Evolutionary conservation across 2,888 invertebrate genomes (phyloP).

Genomic region (Zaprionus obscuricornis): DNA sequence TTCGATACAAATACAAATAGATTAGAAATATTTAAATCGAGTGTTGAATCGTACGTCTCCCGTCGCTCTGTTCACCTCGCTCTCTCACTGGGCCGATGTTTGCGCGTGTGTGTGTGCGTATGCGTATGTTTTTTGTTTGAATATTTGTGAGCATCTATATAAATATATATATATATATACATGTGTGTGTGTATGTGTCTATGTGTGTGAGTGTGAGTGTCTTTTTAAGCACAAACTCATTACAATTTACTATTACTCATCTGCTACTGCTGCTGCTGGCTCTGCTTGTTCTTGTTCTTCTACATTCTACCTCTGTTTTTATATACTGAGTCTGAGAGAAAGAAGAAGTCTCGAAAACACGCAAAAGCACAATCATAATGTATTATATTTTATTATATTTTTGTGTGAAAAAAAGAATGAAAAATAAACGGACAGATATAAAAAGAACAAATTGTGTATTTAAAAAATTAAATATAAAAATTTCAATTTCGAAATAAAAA

Average conservation of each 20-base stretch:
- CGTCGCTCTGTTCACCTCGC: slow-evolving; percentile 22
- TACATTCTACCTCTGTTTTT: slow-evolving; percentile 21
- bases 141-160: slow-evolving; percentile 24
- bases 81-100: too few species aligned
- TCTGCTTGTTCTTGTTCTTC: too few species aligned
- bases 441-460: slow-evolving; percentile 30
- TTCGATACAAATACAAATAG: slow-evolving; percentile 47
- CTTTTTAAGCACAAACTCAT: slow-evolving; percentile 60
- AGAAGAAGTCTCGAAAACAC: slow-evolving; percentile 9
- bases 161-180: too few species aligned
- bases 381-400: slow-evolving; percentile 9
- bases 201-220: slow-evolving; percentile 35
- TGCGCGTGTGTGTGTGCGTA: slow-evolving; percentile 23
- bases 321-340: background rate
- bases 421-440: slow-evolving; percentile 23
- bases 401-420: slow-evolving; percentile 40
- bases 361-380: slow-evolving; percentile 32
- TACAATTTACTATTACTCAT: slow-evolving; percentile 62
- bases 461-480: slow-evolving; percentile 38
- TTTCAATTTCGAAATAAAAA: slow-evolving; percentile 23
- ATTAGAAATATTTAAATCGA: slow-evolving; percentile 56
- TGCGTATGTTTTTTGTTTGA: slow-evolving; percentile 17
- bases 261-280: slow-evolving; percentile 22
- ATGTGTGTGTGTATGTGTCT: slow-evolving; percentile 9
- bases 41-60: too few species aligned